These are phyloP conservation scores for Anorthoa munda DNA, from an alignment of 2,888 invertebrate species.

Conservation along the genomic window DNA sequence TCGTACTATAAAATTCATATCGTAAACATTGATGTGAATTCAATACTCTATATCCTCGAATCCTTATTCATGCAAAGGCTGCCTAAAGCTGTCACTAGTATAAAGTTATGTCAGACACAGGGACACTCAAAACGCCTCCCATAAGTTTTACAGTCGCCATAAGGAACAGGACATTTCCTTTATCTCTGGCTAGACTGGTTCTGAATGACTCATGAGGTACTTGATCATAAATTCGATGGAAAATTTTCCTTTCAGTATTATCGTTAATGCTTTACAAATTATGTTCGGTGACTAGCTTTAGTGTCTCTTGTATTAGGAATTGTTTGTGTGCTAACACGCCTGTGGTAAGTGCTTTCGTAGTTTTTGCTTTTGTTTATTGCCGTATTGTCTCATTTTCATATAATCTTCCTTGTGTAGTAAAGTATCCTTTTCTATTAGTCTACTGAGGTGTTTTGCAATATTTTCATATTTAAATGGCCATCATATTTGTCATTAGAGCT, in stretches of 20 bases:
- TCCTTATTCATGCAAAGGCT: slow-evolving; percentile 59
- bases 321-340: slow-evolving; percentile 29
- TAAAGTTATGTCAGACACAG: slow-evolving; percentile 57
- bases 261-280: slow-evolving; percentile 70
- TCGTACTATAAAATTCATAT: slow-evolving; percentile 33
- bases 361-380: slow-evolving; percentile 9
- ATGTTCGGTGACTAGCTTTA: slow-evolving; percentile 50
- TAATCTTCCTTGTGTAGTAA: neutral
- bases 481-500: neutral
- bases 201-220: slow-evolving; percentile 62
- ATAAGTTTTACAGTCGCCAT: slow-evolving; percentile 59
- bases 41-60: slow-evolving; percentile 46
- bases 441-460: neutral
- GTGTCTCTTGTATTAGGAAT: slow-evolving; percentile 40
- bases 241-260: slow-evolving; percentile 72
- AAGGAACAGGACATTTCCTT: slow-evolving; percentile 61
- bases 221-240: slow-evolving; percentile 71
- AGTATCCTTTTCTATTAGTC: neutral
- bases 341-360: slow-evolving; percentile 30
- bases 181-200: slow-evolving; percentile 60
- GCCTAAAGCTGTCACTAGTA: slow-evolving; percentile 59
- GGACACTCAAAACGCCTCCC: slow-evolving; percentile 54
- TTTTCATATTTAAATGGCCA: neutral
- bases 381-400: neutral
- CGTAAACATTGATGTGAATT: slow-evolving; percentile 32